Base-by-base conservation (phyloP, 2,113 vertebrate genomes). In the Apodemus speciosus region DNA sequence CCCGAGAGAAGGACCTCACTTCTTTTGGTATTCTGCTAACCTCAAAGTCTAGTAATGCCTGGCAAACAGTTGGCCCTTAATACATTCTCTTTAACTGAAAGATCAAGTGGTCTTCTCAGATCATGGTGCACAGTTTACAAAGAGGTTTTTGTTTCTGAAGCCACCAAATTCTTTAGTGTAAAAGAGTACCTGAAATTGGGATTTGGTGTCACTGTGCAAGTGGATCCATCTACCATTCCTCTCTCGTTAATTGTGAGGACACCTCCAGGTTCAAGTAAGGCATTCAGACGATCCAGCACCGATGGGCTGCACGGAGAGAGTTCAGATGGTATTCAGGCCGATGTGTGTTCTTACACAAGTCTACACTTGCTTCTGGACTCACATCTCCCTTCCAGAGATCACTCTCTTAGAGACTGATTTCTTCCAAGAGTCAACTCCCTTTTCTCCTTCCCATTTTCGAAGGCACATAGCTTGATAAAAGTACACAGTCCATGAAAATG, bases 261-360 rank as follows among this genome's bases (percentile, higher is more conserved):
- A 0, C 99, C 99, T 60, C 99, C 99, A 32, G 99, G 99, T 91
- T 99, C 99, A 86, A 99, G 98, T 69, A 99, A 97, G 88, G 99
- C 99, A 87, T 99, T 99, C 96, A 99, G 98, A 35, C 99, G 99
- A 97, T 99, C 99, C 97, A 99, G 96, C 68, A 99, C 99, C 49
- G 99, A 99, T 2, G 99, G 99, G 96, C 99, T 99, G 18, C 9
- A 46, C 43, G 96, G 9, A 93, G 10, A 97, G 71, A 96, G n/a
- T 72, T 38, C 73, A 75, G 80, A 51, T n/a, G 69, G 62, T 11
- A 46, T 16, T 10, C 10, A 89, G 8, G 56, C 0, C 3, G 1
- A 62, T 23, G 40, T 3, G 13, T 2, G 35, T 62, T 46, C 64
- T 49, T 27, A 0, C 40, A 53, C 3, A 38, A 58, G 64, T 35